Conservation (phyloP, 2,888 invertebrate genomes). For the Lysandra bellargus region DNA sequence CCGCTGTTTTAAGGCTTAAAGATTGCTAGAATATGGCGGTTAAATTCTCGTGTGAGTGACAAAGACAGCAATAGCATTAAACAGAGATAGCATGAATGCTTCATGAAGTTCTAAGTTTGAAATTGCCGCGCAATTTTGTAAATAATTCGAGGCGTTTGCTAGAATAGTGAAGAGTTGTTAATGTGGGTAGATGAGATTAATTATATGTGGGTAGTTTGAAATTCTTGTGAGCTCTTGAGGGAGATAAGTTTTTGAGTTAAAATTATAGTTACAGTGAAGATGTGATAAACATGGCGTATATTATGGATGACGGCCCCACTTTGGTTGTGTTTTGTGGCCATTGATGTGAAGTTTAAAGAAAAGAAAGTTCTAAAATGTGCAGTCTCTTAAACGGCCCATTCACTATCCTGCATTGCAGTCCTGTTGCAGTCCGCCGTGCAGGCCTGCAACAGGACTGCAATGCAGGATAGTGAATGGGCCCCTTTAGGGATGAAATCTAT, state of each 20-base stretch:
- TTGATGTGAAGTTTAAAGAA: too few species aligned
- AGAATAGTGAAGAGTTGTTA: background rate
- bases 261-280: background rate
- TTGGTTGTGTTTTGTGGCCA: too few species aligned
- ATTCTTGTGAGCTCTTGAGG: background rate
- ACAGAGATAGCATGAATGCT: background rate
- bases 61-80: background rate
- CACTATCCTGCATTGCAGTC: too few species aligned
- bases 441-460: too few species aligned
- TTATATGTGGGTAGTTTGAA: background rate
- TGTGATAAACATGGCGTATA: background rate
- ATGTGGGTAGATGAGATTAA: background rate
- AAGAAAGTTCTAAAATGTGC: too few species aligned
- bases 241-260: background rate
- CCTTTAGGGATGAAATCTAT: too few species aligned
- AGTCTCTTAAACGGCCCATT: too few species aligned
- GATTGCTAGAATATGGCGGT: background rate
- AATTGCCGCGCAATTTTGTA: background rate
- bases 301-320: too few species aligned
- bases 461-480: too few species aligned
- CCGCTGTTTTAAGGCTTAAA: background rate
- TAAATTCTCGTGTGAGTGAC: background rate
- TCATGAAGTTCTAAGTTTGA: background rate
- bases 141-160: background rate
- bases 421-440: too few species aligned